A percentile compares a stretch with the other conserved stretches of the same genome.
Evolutionary conservation across 1,140 invertebrate species (phyloP).

Genomic region (Anthonomus grandis): DNA sequence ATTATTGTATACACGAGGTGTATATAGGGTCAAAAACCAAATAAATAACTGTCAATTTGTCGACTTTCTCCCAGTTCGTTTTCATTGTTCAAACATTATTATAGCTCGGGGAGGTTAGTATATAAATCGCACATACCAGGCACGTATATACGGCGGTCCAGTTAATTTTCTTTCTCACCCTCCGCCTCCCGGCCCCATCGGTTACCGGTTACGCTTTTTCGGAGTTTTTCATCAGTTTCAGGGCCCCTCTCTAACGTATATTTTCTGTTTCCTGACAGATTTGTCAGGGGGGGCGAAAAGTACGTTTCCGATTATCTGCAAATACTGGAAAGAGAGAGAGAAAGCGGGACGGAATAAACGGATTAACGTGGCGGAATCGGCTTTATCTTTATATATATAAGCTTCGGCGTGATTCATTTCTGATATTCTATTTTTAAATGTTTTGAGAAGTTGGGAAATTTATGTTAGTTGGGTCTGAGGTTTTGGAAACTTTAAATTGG

Average conservation of each 20-base stretch:
- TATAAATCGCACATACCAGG: conserved; percentile 16
- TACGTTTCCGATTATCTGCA: conserved; percentile 23
- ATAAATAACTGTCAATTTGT: conserved; percentile 25
- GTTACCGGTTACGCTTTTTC: conserved; percentile 12
- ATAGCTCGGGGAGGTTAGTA: conserved; percentile 9
- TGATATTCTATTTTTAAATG: too few species aligned
- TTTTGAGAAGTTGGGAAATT: too few species aligned
- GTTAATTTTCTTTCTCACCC: conserved; percentile 18
- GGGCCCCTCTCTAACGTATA: conserved; percentile 14
- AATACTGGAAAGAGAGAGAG: conserved; percentile 5
- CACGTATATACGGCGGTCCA: conserved; percentile 11
- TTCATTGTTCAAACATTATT: conserved; percentile 23
- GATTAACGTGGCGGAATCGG: too few species aligned
- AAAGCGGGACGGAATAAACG: too few species aligned
- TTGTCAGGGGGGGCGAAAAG: conserved; percentile 17
- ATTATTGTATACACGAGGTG: too few species aligned
- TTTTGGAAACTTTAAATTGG: too few species aligned
- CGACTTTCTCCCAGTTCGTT: conserved; percentile 15
- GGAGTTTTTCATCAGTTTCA: background rate
- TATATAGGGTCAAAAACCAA: too few species aligned
- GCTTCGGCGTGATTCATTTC: too few species aligned
- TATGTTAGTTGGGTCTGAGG: too few species aligned
- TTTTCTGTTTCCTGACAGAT: conserved; percentile 21
- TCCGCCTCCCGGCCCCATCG: background rate
- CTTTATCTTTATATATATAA: too few species aligned